phyloP scores from a whole-genome alignment of 1,140 invertebrate species.

The Calliopsis andreniformis region DNA sequence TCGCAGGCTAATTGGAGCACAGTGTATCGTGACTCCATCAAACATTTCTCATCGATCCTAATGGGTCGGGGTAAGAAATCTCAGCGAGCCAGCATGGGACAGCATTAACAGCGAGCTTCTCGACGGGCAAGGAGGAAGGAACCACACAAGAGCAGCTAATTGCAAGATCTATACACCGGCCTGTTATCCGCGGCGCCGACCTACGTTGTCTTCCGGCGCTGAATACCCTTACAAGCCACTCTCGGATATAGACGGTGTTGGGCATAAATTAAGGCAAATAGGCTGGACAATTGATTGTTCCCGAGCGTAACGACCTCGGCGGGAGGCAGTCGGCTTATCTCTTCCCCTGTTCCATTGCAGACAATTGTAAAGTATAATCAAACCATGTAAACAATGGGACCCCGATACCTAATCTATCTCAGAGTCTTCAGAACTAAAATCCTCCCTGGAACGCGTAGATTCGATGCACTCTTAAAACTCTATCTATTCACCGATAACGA shows the following conservation, averaged over 20 bases:
- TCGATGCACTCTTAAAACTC: neutral
- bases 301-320: neutral
- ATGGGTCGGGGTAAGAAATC: neutral
- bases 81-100: slow-evolving; percentile 10
- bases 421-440: too few species aligned
- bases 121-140: slow-evolving; percentile 55
- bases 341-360: too few species aligned
- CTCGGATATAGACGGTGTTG: slow-evolving; percentile 52
- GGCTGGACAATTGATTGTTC: slow-evolving; percentile 28
- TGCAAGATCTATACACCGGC: slow-evolving; percentile 60
- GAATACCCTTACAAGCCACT: slow-evolving; percentile 61
- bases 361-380: neutral
- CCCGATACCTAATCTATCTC: too few species aligned
- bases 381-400: too few species aligned
- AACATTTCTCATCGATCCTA: too few species aligned
- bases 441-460: too few species aligned
- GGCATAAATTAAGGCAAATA: slow-evolving; percentile 55
- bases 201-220: slow-evolving; percentile 52
- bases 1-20: neutral
- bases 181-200: slow-evolving; percentile 44
- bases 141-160: slow-evolving; percentile 62
- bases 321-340: neutral
- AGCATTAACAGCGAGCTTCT: slow-evolving; percentile 48
- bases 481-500: neutral
- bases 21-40: neutral